A percentile compares a stretch with the other conserved stretches of the same genome.
These are phyloP conservation scores for Priocnemis perturbator DNA, from an alignment of 2,888 invertebrate species.

Conservation along the genomic window DNA sequence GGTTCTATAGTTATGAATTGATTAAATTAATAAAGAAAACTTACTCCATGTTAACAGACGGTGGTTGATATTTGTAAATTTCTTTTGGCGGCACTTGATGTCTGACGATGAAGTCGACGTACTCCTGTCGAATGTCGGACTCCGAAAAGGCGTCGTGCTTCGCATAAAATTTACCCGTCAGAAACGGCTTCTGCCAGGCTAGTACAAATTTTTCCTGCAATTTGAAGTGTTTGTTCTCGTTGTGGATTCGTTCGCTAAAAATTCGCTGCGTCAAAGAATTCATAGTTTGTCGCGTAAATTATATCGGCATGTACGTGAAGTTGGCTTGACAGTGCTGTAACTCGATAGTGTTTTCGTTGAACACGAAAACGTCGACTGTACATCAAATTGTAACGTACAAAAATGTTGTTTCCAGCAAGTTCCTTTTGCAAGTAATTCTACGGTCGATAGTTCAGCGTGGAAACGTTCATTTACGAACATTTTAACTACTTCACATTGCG, in stretches of 20 bases:
- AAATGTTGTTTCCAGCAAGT: too few relatives aligned
- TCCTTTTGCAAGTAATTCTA: too few relatives aligned
- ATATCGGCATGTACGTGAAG: too few relatives aligned
- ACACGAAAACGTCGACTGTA: not conserved
- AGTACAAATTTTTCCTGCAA: conserved; percentile 59
- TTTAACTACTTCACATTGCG: not conserved
- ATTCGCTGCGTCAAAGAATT: conserved; percentile 63
- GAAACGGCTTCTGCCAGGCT: conserved; percentile 35
- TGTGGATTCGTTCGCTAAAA: conserved; percentile 63
- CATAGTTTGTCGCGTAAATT: conserved; percentile 30
- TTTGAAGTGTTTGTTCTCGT: conserved; percentile 57
- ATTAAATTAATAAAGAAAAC: too few relatives aligned
- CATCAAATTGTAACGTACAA: too few relatives aligned
- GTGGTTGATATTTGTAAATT: conserved; percentile 62
- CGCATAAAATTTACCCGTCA: conserved; percentile 69
- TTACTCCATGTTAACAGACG: conserved; percentile 68
- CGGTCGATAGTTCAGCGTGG: not conserved
- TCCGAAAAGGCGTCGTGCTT: conserved; percentile 58
- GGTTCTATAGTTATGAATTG: too few relatives aligned
- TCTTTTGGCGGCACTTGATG: conserved; percentile 61
- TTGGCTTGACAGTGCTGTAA: too few relatives aligned
- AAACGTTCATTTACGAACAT: too few relatives aligned
- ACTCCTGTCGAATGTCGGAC: conserved; percentile 53
- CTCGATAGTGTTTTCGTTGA: too few relatives aligned
- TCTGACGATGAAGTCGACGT: conserved; percentile 59